phyloP scores from a whole-genome alignment of 2,888 invertebrate genomes.

The Sphecodes monilicornis region DNA sequence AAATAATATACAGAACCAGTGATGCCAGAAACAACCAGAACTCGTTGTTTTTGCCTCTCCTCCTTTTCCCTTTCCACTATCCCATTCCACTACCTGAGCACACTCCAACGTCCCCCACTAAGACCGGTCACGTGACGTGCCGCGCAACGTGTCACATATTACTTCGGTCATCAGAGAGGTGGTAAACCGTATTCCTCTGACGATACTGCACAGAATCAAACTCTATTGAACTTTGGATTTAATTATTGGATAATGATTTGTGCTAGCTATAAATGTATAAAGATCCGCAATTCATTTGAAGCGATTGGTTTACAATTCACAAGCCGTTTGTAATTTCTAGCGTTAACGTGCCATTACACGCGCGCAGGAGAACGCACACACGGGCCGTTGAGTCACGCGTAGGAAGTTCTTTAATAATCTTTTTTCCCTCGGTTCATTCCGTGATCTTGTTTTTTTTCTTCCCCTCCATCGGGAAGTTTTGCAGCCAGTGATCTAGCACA shows the following conservation, averaged over 20 bases:
- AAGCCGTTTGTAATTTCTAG: neutral
- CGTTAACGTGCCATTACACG: neutral
- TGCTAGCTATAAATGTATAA: neutral
- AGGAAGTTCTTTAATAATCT: slow-evolving; percentile 76
- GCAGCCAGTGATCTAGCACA: slow-evolving; percentile 74
- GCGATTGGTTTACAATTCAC: neutral
- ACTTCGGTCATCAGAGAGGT: no score
- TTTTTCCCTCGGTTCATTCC: slow-evolving; percentile 23
- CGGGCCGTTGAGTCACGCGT: slow-evolving; percentile 76
- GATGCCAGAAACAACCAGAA: no score
- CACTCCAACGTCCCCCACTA: no score
- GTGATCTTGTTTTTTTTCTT: slow-evolving; percentile 31
- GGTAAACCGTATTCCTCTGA: no score
- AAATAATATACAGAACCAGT: no score
- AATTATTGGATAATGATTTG: neutral
- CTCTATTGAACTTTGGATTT: neutral
- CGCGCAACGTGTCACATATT: no score
- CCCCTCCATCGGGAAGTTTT: slow-evolving; percentile 15
- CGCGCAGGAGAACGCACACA: slow-evolving; percentile 50
- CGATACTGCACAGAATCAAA: no score
- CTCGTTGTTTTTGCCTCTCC: no score
- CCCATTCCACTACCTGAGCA: no score
- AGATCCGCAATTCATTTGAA: neutral
- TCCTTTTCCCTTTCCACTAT: no score
- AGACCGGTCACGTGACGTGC: no score